Percentiles rank a stretch among this genome's conserved stretches.
phyloP scores from a whole-genome alignment of 2,888 invertebrate species.

The Leuctra nigra region DNA sequence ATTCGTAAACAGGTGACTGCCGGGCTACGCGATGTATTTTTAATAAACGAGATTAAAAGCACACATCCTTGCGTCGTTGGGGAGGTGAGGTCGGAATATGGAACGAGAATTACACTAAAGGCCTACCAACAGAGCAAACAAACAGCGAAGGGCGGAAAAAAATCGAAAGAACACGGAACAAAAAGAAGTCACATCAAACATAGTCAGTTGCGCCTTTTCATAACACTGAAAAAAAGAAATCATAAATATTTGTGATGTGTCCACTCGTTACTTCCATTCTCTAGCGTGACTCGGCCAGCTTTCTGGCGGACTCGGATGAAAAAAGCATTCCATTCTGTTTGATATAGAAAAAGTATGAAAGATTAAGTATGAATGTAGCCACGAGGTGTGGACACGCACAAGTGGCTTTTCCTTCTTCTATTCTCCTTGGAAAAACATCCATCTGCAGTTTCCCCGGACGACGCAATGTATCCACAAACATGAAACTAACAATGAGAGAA shows the following conservation, averaged over 20 bases:
- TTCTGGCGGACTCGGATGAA: neutral
- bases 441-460: too few relatives aligned
- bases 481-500: too few relatives aligned
- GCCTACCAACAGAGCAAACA: neutral
- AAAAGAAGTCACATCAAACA: neutral
- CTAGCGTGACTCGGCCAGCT: slow-evolving; percentile 7
- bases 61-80: neutral
- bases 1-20: slow-evolving; percentile 2
- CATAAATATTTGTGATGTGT: neutral
- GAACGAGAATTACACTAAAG: neutral
- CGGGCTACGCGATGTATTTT: neutral
- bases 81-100: neutral
- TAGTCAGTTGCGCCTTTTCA: neutral
- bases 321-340: slow-evolving; percentile 14
- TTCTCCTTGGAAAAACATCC: slow-evolving; percentile 6
- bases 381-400: slow-evolving; percentile 14
- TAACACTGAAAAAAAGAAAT: neutral
- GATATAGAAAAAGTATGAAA: slow-evolving; percentile 12
- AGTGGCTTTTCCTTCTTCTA: slow-evolving; percentile 9
- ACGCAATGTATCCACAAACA: too few relatives aligned
- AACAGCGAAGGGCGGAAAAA: neutral
- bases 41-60: slow-evolving; percentile 8
- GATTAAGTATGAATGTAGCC: slow-evolving; percentile 16
- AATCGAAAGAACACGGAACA: neutral
- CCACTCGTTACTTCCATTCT: neutral